Base-by-base conservation (phyloP, 92 coral and sea anemone genomes). In the Umimayanthus kanabou region DNA sequence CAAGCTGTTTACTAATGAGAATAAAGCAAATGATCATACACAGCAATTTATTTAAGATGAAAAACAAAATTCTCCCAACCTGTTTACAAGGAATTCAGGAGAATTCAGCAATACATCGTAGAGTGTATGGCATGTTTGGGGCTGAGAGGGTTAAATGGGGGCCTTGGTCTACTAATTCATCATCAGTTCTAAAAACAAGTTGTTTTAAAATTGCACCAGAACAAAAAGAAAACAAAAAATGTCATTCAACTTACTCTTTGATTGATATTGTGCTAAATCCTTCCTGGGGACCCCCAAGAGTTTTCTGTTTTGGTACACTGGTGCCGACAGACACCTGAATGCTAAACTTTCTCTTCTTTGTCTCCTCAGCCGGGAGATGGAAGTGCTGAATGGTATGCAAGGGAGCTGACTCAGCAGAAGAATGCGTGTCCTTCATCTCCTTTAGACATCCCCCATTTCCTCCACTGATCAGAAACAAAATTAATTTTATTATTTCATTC, bases 311-410 rank as follows among this genome's bases (percentile, higher is more conserved):
- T 23, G 85, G 53, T 4, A 70, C 78, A 70, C 78, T 20, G 43
- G 94, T 57, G 40, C 90, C 91, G 18, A 91, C 89, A 16, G 84
- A 89, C 53, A 92, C 94, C 49, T 92, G 88, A 30, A 92, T 83
- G 76, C 77, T 86, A 67, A 94, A 89, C 76, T 88, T 92, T 45
- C 89, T 70, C 37, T 87, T 88, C 76, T 84, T 75, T 30, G 92
- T 70, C 43, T 74, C 80, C 33, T 81, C 90, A 11, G 82, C 80
- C 11, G 88, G 74, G 22, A 94, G 76, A 77, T 94, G 92, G 4
- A 94, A 77, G 76, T 94, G 98, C 25, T 91, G 93, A 15, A 94
- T 81, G 20, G 94, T 85, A 84, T 94, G 95, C 90, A 87, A 77
- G 0, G 92, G 87, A 28, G 84, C 61, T 55, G 90, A 87, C 39